Evolutionary conservation across 2,888 invertebrate genomes (phyloP).

Genomic region (Pyrochroa serraticornis): DNA sequence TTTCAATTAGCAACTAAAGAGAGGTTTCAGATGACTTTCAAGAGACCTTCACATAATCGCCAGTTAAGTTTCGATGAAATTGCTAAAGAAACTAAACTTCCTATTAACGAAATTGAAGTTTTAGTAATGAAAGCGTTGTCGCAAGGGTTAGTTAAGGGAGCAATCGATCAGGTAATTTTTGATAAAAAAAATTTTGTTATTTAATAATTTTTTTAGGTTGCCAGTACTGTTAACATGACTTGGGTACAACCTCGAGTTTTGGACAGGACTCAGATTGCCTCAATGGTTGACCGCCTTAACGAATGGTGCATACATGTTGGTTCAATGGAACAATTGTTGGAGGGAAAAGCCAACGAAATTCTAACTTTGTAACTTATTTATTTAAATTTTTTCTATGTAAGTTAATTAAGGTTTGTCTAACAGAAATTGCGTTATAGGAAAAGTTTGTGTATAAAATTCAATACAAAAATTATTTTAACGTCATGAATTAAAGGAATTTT

Average conservation of each 20-base stretch:
- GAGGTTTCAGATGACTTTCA: constrained; percentile 86
- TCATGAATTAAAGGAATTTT: too few relatives aligned
- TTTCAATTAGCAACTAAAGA: background rate
- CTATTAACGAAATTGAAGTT: constrained; percentile 87
- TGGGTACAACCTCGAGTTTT: constrained; percentile 88
- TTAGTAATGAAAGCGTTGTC: constrained; percentile 98
- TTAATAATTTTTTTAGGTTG: constrained; percentile 49
- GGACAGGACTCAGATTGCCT: constrained; percentile 69
- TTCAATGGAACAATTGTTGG: constrained; percentile 74
- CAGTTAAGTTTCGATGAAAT: constrained; percentile 91
- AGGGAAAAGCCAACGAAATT: constrained; percentile 79
- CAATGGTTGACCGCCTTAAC: constrained; percentile 74
- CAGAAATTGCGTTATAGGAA: too few relatives aligned
- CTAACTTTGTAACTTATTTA: constrained; percentile 65
- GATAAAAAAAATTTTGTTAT: constrained; percentile 5
- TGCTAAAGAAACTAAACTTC: constrained; percentile 82
- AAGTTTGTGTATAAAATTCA: too few relatives aligned
- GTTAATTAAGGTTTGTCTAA: background rate
- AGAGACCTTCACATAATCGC: constrained; percentile 85
- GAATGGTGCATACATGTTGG: constrained; percentile 77
- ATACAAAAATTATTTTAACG: too few relatives aligned
- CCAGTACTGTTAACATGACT: constrained; percentile 74
- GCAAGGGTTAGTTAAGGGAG: constrained; percentile 90
- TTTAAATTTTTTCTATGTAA: background rate
- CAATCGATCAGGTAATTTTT: constrained; percentile 85